Base-by-base conservation (phyloP, 2,888 invertebrate species). In the Panorpa germanica region DNA sequence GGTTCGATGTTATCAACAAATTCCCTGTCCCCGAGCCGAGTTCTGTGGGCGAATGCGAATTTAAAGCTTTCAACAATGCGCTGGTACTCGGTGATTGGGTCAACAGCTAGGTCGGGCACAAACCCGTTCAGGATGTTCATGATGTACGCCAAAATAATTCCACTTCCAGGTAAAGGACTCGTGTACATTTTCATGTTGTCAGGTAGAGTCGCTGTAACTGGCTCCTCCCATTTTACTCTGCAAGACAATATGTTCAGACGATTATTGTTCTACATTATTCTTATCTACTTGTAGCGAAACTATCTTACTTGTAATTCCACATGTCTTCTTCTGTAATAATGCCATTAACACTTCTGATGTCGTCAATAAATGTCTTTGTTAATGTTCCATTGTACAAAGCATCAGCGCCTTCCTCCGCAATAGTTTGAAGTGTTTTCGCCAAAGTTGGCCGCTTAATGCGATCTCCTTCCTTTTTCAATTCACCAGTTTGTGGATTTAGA, bases 51-150 rank as follows among this genome's bases (percentile, higher is more conserved):
- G 51, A 78, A 91, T 11, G 78, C 90, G 57, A 75, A 91, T 52
- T 96, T 96, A 54, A 88, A 82, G 4, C 80, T 67, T 50, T 96
- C 95, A 6, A 81, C 59, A 38, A 88, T 61, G 37, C 83, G 68
- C 43, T 95, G 95, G 46, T 15, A 42, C 28, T 38, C 38, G 4
- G 40, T 35, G n/a, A 58, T 43, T 18, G 51, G 58, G 29, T 38
- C 39, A 6, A 48, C 40, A 35, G 4, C 34, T 26, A 4, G 12
- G 5, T 56, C 52, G 33, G 65, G 61, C 4, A 55, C 51, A 32
- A 45, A 66, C 8, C 57, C 63, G 30, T 65, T 62, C 41, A 90
- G 55, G 40, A 90, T 65, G 47, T 85, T 82, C 38, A 93, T 52
- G 35, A 91, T 78, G 46, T 83, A 75, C 0, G 73, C 66, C 19